phyloP scores from a whole-genome alignment of 23 tunicate species.

The Aplidium turbinatum region DNA sequence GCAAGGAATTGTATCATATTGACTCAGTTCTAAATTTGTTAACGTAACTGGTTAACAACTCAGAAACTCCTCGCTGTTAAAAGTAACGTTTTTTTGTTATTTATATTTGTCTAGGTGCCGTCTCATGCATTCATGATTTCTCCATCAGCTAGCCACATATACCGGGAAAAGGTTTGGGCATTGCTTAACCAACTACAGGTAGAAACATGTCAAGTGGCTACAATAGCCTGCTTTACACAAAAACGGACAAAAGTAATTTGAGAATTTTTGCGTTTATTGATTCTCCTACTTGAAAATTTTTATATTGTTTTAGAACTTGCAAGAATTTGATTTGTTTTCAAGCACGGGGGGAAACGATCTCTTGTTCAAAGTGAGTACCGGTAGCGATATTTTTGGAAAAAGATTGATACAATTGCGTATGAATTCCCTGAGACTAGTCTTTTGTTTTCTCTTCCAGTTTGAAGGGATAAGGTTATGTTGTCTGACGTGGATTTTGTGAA shows the following conservation, averaged over 20 bases:
- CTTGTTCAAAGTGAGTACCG: conserved; percentile 27
- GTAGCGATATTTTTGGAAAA: background rate
- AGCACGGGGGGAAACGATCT: conserved; percentile 9
- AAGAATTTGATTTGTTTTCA: background rate
- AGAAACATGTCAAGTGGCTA: background rate
- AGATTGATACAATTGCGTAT: too few species aligned
- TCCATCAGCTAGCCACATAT: background rate
- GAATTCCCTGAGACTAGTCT: too few species aligned
- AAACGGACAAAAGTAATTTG: background rate
- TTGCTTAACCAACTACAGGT: conserved; percentile 50
- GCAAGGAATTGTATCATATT: background rate
- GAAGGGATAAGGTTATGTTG: too few species aligned
- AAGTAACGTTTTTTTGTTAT: background rate
- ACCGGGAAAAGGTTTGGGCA: conserved; percentile 40
- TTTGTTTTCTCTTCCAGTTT: background rate
- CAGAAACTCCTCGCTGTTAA: background rate
- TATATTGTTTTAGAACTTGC: background rate
- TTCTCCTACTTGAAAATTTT: background rate
- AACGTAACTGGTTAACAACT: background rate
- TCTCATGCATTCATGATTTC: conserved; percentile 55
- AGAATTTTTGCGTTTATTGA: background rate
- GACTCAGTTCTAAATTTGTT: background rate
- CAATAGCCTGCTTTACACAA: background rate
- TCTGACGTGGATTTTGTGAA: background rate
- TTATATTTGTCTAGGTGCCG: too few species aligned